phyloP scores from a whole-genome alignment of 2,888 invertebrate genomes.

The Heliconius erato region DNA sequence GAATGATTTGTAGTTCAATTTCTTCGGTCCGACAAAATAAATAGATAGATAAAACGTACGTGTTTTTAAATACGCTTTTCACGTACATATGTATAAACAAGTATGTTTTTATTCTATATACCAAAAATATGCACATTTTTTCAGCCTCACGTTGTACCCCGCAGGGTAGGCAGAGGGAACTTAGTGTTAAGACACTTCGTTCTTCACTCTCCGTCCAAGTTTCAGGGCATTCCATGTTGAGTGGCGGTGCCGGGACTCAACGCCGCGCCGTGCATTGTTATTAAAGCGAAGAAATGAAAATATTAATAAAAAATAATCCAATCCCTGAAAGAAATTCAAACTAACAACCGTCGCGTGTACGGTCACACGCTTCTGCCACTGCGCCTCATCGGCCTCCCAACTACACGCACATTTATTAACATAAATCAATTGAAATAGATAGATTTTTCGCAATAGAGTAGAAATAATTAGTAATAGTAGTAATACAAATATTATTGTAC shows the following conservation, averaged over 20 bases:
- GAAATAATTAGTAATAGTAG: neutral
- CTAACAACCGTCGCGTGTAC: too few species aligned
- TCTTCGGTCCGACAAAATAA: conserved; percentile 15
- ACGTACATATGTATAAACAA: neutral
- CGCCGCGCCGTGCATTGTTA: too few species aligned
- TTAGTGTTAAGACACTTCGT: too few species aligned
- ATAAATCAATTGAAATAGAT: neutral
- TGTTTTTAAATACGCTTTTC: neutral
- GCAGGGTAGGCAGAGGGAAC: too few species aligned
- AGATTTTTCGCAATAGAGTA: neutral
- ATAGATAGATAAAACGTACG: neutral
- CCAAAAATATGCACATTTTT: neutral
- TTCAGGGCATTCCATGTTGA: too few species aligned
- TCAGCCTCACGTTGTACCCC: too few species aligned
- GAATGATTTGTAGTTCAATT: conserved; percentile 38
- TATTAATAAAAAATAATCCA: too few species aligned
- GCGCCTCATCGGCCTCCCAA: neutral
- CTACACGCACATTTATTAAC: neutral
- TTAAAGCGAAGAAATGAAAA: too few species aligned
- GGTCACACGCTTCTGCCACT: too few species aligned
- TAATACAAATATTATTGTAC: neutral
- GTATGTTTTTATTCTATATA: neutral
- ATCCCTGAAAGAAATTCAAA: too few species aligned
- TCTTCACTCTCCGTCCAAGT: too few species aligned
- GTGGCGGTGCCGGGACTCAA: too few species aligned